Conservation (phyloP, 2,888 invertebrate genomes). For the Lithophane ornitopus region DNA sequence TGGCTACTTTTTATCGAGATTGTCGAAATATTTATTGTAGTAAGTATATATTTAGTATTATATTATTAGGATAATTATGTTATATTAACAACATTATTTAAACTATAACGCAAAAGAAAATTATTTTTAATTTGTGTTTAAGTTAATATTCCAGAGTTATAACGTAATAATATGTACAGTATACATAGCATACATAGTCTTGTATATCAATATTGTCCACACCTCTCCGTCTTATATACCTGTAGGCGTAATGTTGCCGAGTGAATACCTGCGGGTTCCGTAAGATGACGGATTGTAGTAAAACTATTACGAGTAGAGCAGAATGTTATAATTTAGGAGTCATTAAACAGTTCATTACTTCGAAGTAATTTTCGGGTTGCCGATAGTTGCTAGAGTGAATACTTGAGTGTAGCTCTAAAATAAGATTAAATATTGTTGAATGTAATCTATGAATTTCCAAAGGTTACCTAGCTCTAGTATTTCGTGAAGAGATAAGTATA, state of each 20-base stretch:
- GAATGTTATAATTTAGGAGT: constrained; percentile 20
- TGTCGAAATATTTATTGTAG: not conserved
- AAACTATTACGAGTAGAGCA: constrained; percentile 10
- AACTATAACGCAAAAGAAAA: not conserved
- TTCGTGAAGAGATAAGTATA: not conserved
- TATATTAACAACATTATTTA: not conserved
- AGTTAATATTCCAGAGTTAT: constrained; percentile 5
- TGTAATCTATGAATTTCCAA: not conserved
- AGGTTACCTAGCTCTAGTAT: not conserved
- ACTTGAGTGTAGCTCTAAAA: not conserved
- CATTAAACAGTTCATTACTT: not conserved
- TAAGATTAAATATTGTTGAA: not conserved
- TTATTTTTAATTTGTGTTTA: not conserved
- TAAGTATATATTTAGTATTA: not conserved
- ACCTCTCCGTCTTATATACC: not conserved
- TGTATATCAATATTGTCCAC: constrained; percentile 4
- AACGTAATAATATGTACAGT: not conserved
- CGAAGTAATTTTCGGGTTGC: not conserved
- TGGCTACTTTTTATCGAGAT: too few species aligned
- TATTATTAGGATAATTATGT: not conserved
- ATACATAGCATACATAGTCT: constrained; percentile 25
- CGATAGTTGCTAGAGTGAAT: not conserved
- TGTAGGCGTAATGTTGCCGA: not conserved
- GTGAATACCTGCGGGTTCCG: constrained; percentile 24
- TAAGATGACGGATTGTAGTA: constrained; percentile 2